These are phyloP conservation scores for Tricholauxania praeusta DNA, from an alignment of 2,888 invertebrate species.

Conservation along the genomic window DNA sequence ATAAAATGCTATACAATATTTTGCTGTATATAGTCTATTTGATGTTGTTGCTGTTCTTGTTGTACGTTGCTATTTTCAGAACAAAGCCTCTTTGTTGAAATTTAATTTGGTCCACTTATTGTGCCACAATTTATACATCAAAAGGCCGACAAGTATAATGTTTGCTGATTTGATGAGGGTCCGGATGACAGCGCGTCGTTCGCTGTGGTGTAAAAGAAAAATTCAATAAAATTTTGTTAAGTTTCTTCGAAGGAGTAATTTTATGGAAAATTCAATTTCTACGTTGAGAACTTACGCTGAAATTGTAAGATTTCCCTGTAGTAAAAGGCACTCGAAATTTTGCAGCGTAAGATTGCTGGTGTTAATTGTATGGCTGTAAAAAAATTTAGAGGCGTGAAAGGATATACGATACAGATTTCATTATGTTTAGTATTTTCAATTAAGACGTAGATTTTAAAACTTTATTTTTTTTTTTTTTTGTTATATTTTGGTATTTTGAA, in stretches of 20 bases:
- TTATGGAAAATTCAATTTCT: slow-evolving; percentile 10
- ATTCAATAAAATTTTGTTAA: slow-evolving; percentile 10
- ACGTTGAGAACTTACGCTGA: slow-evolving; percentile 42
- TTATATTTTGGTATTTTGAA: too few species aligned
- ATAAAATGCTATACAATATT: too few species aligned
- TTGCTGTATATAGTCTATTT: background rate
- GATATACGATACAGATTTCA: too few species aligned
- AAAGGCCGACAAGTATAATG: slow-evolving; percentile 61
- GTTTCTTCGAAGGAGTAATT: slow-evolving; percentile 13
- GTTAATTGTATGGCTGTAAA: slow-evolving; percentile 12
- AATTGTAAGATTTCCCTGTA: slow-evolving; percentile 26
- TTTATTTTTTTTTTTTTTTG: too few species aligned
- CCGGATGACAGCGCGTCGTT: slow-evolving; percentile 58
- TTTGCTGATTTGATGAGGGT: slow-evolving; percentile 61
- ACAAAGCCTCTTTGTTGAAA: slow-evolving; percentile 52
- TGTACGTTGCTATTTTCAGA: slow-evolving; percentile 24
- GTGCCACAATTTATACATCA: slow-evolving; percentile 65
- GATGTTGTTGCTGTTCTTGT: background rate
- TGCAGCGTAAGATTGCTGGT: slow-evolving; percentile 6
- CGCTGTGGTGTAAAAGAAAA: slow-evolving; percentile 47
- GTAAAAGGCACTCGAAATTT: slow-evolving; percentile 22
- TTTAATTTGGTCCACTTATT: slow-evolving; percentile 66
- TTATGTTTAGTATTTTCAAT: too few species aligned
- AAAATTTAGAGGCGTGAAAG: background rate
- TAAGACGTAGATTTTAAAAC: too few species aligned